These are phyloP conservation scores for Acanthisitta chloris DNA, from an alignment of 2,113 vertebrate species.

Conservation along the genomic window DNA sequence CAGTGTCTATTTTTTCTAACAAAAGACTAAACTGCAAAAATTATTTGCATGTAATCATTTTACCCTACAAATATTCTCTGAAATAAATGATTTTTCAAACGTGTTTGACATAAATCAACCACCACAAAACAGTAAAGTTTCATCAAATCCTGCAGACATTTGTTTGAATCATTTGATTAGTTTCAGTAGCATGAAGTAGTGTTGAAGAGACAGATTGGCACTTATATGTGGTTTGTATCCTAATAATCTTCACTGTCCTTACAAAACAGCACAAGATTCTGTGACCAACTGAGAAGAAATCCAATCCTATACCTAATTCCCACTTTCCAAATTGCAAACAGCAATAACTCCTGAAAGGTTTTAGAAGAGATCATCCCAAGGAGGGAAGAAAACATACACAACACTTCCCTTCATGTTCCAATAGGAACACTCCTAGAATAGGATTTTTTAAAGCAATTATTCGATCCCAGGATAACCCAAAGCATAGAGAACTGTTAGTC, in stretches of 20 bases:
- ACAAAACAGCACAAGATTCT: neutral
- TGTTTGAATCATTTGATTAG: neutral
- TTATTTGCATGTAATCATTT: neutral
- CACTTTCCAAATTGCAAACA: neutral
- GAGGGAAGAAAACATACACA: neutral
- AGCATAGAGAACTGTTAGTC: neutral
- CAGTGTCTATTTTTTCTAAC: neutral
- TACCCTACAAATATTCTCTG: neutral
- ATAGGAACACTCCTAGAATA: neutral
- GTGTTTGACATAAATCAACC: neutral
- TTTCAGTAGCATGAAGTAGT: rapidly evolving
- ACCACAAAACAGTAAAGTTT: neutral
- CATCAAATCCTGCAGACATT: neutral
- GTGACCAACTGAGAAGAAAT: neutral
- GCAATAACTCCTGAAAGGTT: neutral
- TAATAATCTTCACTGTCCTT: neutral
- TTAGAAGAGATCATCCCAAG: neutral
- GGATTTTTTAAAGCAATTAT: neutral
- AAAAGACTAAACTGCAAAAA: neutral
- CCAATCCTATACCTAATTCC: neutral
- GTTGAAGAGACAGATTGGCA: neutral
- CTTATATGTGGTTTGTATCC: neutral
- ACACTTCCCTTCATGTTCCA: neutral
- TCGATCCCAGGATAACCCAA: neutral
- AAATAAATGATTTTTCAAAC: neutral